phyloP scores from a whole-genome alignment of 2,113 vertebrate species.

The Garra rufa region DNA sequence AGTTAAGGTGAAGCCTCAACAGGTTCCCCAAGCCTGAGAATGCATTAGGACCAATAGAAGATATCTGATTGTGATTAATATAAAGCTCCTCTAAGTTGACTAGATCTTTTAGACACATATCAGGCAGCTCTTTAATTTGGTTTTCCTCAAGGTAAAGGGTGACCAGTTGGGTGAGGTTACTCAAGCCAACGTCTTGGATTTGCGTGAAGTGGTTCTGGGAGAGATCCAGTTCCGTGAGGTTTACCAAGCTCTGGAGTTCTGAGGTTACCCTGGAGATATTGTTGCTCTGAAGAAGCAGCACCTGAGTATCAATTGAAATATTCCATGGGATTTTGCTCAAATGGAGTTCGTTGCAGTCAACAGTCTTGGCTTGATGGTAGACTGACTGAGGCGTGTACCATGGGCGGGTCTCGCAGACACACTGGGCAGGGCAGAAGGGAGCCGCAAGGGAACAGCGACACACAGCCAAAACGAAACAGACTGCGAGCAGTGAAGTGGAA shows the following conservation, averaged over 20 bases:
- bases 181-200: slow-evolving; percentile 74
- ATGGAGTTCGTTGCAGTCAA: slow-evolving; percentile 83
- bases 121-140: slow-evolving; percentile 77
- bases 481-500: slow-evolving; percentile 50
- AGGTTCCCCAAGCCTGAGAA: slow-evolving; percentile 77
- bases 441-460: slow-evolving; percentile 53
- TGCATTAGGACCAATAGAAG: slow-evolving; percentile 77
- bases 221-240: slow-evolving; percentile 83
- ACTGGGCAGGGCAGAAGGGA: slow-evolving; percentile 77
- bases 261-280: slow-evolving; percentile 76
- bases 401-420: slow-evolving; percentile 83
- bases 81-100: slow-evolving; percentile 82
- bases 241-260: slow-evolving; percentile 76
- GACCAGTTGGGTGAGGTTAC: slow-evolving; percentile 75
- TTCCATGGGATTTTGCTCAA: slow-evolving; percentile 73
- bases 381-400: slow-evolving; percentile 85
- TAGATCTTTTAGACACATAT: slow-evolving; percentile 77
- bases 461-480: slow-evolving; percentile 52
- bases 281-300: slow-evolving; percentile 83
- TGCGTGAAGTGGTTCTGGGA: slow-evolving; percentile 83
- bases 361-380: slow-evolving; percentile 80
- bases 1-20: slow-evolving; percentile 81
- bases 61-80: slow-evolving; percentile 84
- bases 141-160: slow-evolving; percentile 86
- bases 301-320: slow-evolving; percentile 78